Evolutionary conservation across 1,140 invertebrate species (phyloP).

Genomic region (Cotesia vestalis): DNA sequence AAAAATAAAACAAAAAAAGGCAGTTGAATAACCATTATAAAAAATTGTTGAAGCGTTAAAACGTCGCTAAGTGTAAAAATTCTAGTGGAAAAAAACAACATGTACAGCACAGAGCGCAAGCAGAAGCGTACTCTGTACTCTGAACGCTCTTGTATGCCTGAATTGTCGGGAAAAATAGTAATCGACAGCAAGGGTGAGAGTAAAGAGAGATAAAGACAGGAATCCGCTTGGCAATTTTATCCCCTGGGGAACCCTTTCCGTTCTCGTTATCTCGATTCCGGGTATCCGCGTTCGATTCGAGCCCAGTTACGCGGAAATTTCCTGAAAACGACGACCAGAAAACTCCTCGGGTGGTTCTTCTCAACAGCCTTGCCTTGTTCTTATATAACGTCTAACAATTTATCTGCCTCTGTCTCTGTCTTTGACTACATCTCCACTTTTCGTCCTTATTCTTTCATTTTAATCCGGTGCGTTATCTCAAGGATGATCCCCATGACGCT

Average conservation of each 20-base stretch:
- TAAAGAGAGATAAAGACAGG: constrained; percentile 10
- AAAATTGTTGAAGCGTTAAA: constrained; percentile 29
- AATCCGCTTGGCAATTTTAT: constrained; percentile 29
- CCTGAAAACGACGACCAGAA: constrained; percentile 5
- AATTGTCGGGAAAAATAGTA: constrained; percentile 6
- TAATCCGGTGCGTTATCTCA: constrained; percentile 17
- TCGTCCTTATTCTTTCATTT: not conserved
- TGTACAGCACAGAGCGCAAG: not conserved
- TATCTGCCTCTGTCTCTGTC: not conserved
- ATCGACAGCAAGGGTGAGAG: constrained; percentile 16
- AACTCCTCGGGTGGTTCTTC: not conserved
- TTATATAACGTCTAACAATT: constrained; percentile 7
- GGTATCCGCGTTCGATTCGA: constrained; percentile 20
- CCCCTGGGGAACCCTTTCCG: constrained; percentile 37
- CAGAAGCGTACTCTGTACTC: not conserved
- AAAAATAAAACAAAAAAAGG: not conserved
- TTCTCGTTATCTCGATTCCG: constrained; percentile 44
- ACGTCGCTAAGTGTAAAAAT: constrained; percentile 17
- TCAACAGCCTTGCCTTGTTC: not conserved
- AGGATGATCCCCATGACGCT: constrained; percentile 15
- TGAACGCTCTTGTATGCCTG: not conserved
- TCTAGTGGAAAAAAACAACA: constrained; percentile 17
- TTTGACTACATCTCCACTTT: not conserved
- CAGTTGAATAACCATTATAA: constrained; percentile 11
- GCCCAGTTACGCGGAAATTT: constrained; percentile 28